Evolutionary conservation across 2,113 vertebrate species (phyloP), one percentile per base, ranked within the genome.

Genomic region (Pungitius pungitius): DNA sequence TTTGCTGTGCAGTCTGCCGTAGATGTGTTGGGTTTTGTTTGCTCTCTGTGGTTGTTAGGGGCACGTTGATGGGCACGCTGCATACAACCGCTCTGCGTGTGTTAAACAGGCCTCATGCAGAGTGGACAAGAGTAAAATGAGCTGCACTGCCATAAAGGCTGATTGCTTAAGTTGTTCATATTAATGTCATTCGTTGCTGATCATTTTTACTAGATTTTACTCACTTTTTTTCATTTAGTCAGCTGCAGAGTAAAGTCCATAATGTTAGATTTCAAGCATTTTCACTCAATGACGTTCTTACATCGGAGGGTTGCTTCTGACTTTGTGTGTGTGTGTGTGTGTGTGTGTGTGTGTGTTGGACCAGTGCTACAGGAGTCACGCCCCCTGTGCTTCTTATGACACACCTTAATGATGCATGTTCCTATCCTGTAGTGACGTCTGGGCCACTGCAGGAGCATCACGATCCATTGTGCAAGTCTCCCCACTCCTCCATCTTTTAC

Each of bases 321-420:
- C 55, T 43, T 45, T 11, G 37, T 71, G 70, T 69, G 73, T 65
- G 54, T 43, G 30, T 60, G 43, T 45, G 43, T 17, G 67, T 73
- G 77, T 57, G 47, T 43, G 63, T 11, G 37, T 71, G 70, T 69
- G 73, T 65, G 54, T 43, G 30, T 60, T 8, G 10, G 54, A 20
- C 49, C 62, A n/a, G 20, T 56, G 39, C 30, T 26, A 14, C 30
- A 14, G 30, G 35, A 55, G 54, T 37, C 47, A 52, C 13, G 6
- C 80, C 22, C 12, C 24, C 18, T 17, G 52, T 65, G 45, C 49
- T 65, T 27, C 43, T 54, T 22, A 51, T 37, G 70, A 61, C 81
- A 80, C 84, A 90, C 84, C 87, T 88, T 64, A 65, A 66, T 87
- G 84, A 86, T 74, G 74, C 75, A 75, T 45, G 65, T 80, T 78